A percentile compares a stretch with the other conserved stretches of the same genome.
phyloP scores from a whole-genome alignment of 2,113 vertebrate species.

The Dendropsophus ebraccatus region DNA sequence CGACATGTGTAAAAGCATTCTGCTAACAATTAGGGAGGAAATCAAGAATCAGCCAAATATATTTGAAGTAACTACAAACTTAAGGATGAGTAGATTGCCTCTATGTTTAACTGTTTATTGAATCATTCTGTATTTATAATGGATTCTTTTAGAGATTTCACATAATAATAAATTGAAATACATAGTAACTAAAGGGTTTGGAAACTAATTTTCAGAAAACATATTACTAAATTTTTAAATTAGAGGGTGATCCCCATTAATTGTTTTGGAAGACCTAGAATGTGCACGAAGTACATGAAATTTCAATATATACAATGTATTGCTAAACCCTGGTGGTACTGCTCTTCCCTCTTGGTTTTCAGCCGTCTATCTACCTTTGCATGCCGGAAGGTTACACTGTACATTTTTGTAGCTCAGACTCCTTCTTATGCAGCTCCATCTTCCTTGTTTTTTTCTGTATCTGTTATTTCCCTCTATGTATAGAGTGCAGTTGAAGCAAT shows the following conservation, averaged over 20 bases:
- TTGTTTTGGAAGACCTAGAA: not conserved
- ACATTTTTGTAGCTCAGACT: too few relatives aligned
- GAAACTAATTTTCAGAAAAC: too few relatives aligned
- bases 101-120: not conserved
- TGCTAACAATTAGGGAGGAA: slow-evolving; percentile 32
- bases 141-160: not conserved
- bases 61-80: not conserved
- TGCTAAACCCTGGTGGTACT: too few relatives aligned
- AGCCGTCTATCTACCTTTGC: too few relatives aligned
- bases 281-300: not conserved
- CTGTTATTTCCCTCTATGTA: too few relatives aligned
- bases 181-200: not conserved
- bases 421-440: too few relatives aligned
- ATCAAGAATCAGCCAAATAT: slow-evolving; percentile 10
- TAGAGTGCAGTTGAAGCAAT: too few relatives aligned
- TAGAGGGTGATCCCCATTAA: not conserved
- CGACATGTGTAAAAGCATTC: slow-evolving; percentile 25
- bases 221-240: too few relatives aligned
- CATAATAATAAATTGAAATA: not conserved
- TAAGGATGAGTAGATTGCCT: not conserved
- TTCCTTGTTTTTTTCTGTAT: too few relatives aligned
- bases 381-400: too few relatives aligned
- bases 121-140: not conserved
- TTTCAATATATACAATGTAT: not conserved
- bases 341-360: too few relatives aligned